Conservation (phyloP, 2,113 vertebrate genomes). For the Eulacestoma nigropectus region DNA sequence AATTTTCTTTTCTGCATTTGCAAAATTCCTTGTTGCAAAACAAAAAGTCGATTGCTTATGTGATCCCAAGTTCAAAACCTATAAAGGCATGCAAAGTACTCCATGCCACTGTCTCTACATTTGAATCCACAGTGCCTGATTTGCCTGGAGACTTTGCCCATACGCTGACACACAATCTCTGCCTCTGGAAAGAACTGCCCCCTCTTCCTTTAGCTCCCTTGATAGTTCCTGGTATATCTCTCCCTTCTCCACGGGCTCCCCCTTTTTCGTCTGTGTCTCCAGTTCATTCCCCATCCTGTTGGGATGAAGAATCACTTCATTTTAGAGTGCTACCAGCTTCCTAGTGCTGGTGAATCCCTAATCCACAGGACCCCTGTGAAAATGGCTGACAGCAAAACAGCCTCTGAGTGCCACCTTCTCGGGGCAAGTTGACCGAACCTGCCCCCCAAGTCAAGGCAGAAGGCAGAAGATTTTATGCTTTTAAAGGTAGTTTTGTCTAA, state of each 20-base stretch:
- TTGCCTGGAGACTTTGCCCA: neutral
- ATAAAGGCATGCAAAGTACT: neutral
- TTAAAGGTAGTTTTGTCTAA: neutral
- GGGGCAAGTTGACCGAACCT: neutral
- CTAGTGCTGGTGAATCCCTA: neutral
- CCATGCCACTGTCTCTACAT: neutral
- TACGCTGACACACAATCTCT: neutral
- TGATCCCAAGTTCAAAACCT: neutral
- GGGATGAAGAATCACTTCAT: neutral
- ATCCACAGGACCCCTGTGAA: neutral
- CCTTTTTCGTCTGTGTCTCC: neutral
- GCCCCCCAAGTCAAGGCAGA: rapidly evolving
- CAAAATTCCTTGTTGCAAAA: neutral
- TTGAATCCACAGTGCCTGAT: neutral
- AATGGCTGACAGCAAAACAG: neutral
- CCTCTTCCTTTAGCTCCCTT: neutral
- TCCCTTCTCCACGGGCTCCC: neutral
- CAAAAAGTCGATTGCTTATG: neutral
- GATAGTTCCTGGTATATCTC: neutral
- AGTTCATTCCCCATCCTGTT: neutral
- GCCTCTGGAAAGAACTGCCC: neutral
- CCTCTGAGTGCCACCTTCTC: neutral
- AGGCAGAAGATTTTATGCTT: neutral
- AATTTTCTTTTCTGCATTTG: neutral
- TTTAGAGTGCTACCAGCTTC: neutral